Conservation (phyloP, 2,888 invertebrate species). For the Entomobrya multifasciata region DNA sequence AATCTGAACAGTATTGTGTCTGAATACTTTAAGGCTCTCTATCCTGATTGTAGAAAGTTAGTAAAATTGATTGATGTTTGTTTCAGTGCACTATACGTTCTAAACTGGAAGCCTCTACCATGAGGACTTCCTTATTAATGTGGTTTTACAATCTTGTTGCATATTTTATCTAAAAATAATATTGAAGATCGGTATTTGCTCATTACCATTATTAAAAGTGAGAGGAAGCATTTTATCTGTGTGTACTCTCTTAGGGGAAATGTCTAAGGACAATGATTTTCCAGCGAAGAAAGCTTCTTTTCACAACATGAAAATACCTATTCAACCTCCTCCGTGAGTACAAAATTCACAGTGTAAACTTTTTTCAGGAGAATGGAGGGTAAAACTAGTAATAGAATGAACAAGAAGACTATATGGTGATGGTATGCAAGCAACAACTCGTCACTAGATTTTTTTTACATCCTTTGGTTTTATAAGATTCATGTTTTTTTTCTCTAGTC, state of each 20-base stretch:
- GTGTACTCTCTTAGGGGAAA: slow-evolving; percentile 7
- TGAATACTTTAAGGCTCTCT: background rate
- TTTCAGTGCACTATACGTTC: no score
- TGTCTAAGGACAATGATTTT: slow-evolving; percentile 19
- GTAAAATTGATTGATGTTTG: background rate
- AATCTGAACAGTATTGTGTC: no score
- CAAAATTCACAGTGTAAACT: slow-evolving; percentile 51
- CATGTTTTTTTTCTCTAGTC: background rate
- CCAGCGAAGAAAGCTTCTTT: background rate
- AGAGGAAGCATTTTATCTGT: background rate
- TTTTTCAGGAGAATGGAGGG: slow-evolving; percentile 41
- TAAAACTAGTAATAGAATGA: slow-evolving; percentile 59
- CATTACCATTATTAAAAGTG: no score
- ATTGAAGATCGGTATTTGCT: no score
- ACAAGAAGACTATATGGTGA: background rate
- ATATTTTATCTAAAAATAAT: no score
- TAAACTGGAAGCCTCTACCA: no score
- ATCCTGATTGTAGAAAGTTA: background rate
- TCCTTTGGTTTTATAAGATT: slow-evolving; percentile 11
- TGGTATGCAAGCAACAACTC: slow-evolving; percentile 61
- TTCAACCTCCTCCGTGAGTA: background rate
- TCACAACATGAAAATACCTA: background rate
- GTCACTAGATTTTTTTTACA: background rate
- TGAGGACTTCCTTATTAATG: no score
- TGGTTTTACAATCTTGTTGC: no score